These are phyloP conservation scores for Loxodonta africana DNA, from an alignment of 2,113 vertebrate genomes.

Conservation along the genomic window DNA sequence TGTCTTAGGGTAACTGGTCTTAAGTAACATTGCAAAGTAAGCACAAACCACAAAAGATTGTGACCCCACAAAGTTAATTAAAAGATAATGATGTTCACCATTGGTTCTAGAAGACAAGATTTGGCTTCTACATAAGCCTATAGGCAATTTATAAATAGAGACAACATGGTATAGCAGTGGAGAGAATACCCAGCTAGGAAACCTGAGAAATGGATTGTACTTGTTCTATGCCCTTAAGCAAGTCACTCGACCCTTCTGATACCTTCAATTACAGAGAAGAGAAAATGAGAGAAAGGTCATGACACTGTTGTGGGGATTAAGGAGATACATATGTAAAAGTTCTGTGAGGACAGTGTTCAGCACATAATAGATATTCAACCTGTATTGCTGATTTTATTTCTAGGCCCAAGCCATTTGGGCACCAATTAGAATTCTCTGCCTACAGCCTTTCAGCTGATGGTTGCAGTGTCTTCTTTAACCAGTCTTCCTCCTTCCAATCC, in stretches of 20 bases:
- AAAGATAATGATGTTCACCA: neutral
- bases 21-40: conserved; percentile 3
- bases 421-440: neutral
- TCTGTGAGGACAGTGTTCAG: neutral
- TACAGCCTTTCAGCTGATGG: neutral
- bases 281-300: neutral
- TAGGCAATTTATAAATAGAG: neutral
- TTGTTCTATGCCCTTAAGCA: neutral
- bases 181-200: neutral
- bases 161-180: neutral
- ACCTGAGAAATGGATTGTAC: neutral
- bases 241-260: neutral
- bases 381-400: neutral
- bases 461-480: neutral
- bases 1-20: neutral
- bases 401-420: neutral
- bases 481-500: neutral
- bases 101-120: neutral
- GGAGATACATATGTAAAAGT: neutral
- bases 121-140: neutral
- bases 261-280: neutral
- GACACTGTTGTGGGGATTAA: neutral
- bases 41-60: neutral
- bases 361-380: neutral
- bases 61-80: neutral